Evolutionary conservation across 2,888 invertebrate genomes (phyloP), one percentile per base, ranked within the genome.

Genomic region (Acleris laterana): DNA sequence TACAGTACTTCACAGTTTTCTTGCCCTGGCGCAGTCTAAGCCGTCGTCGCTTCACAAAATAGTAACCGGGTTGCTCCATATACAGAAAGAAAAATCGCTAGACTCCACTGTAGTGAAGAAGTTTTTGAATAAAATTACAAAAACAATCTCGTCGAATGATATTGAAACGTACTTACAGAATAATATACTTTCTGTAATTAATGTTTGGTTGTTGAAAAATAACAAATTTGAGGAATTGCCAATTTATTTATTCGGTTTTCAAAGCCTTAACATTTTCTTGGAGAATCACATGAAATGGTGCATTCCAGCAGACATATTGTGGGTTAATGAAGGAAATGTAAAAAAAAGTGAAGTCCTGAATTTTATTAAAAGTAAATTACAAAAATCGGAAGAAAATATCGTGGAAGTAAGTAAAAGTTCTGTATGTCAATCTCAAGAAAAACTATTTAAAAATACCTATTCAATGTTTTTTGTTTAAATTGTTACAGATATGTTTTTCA

Each of bases 1-100:
- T 0, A 94, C 94, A 49, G 92, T 94, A 7, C 82, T 96, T 19
- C 94, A 95, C 57, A 90, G 92, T 38, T 90, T 94, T 69, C 86
- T 91, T 17, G 86, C 93, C 13, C 77, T 95, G 5, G 93, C 94
- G 28, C 88, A 93, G 46, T 84, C 89, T 3, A 94, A 92, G 72
- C 89, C 89, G 44, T 83, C 87, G 5, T 88, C 94, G 72, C 85
- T 94, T 50, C 93, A 93, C 70, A 89, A 88, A 71, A 91, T 94
- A 51, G 77, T 96, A 2, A 88, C 93, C 61, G 82, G 88, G 46
- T 78, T 95, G 19, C 79, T 96, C 17, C 81, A 90, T 75, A 78
- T 95, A 44, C 89, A 93, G 61, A 86, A 91, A 59, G 85, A 90
- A 6, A 94, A 95, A 80, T 82, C 87, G 5, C 77, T 95, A 50